Percentiles rank a stretch among this genome's conserved stretches.
phyloP scores from a whole-genome alignment of 1,140 invertebrate genomes.

The Ips nitidus region DNA sequence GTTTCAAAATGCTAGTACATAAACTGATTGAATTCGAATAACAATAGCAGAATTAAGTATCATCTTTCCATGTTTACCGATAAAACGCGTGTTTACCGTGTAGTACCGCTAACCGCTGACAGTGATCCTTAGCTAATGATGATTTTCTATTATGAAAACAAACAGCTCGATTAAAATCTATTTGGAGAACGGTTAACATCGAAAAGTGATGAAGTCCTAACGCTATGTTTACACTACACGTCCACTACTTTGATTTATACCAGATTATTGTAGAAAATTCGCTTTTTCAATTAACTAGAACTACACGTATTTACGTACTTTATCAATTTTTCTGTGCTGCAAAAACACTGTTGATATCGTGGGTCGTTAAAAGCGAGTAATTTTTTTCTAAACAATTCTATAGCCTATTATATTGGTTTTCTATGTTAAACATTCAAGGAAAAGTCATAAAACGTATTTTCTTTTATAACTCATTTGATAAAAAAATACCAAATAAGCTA shows the following conservation, averaged over 20 bases:
- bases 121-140: constrained; percentile 3
- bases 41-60: too few relatives aligned
- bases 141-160: constrained; percentile 11
- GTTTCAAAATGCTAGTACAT: too few relatives aligned
- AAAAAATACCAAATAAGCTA: too few relatives aligned
- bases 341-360: too few relatives aligned
- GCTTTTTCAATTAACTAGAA: too few relatives aligned
- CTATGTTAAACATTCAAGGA: constrained; percentile 3
- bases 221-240: constrained; percentile 4
- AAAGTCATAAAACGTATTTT: neutral
- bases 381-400: too few relatives aligned
- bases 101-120: neutral
- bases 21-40: too few relatives aligned
- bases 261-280: too few relatives aligned
- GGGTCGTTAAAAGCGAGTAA: too few relatives aligned
- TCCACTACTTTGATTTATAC: neutral
- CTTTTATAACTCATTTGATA: too few relatives aligned
- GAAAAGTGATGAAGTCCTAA: constrained; percentile 8
- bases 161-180: constrained; percentile 9
- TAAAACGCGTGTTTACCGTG: neutral
- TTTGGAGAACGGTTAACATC: constrained; percentile 2
- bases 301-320: too few relatives aligned
- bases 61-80: neutral
- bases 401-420: neutral
- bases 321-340: too few relatives aligned